These are phyloP conservation scores for Thereva nobilitata DNA, from an alignment of 2,888 invertebrate genomes.

Conservation along the genomic window DNA sequence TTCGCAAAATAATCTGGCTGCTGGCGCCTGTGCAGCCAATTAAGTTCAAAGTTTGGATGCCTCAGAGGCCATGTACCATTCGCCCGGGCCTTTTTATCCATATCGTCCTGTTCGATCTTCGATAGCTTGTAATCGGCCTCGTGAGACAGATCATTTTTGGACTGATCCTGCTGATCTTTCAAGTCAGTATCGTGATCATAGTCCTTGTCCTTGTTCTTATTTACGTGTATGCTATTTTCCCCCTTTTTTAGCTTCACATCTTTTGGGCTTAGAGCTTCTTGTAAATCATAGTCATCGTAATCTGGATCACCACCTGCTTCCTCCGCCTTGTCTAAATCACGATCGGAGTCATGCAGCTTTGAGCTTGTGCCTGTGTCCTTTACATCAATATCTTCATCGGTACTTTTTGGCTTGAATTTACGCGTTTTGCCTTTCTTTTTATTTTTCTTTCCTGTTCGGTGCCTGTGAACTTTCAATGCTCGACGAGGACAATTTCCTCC, in stretches of 20 bases:
- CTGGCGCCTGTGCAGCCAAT: slow-evolving; percentile 8
- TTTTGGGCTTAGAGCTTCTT: not conserved
- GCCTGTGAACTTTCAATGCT: not conserved
- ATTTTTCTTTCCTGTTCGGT: not conserved
- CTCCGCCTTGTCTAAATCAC: not conserved
- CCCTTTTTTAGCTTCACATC: not conserved
- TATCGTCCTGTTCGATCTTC: slow-evolving; percentile 54
- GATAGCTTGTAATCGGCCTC: slow-evolving; percentile 58
- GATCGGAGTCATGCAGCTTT: not conserved
- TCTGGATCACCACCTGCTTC: slow-evolving; percentile 17
- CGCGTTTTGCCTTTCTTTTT: not conserved
- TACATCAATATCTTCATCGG: too few relatives aligned
- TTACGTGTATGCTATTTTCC: not conserved
- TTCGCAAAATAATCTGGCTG: not conserved
- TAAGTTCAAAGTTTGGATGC: slow-evolving; percentile 21
- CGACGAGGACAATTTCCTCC: slow-evolving; percentile 11
- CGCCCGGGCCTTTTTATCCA: slow-evolving; percentile 14
- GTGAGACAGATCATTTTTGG: slow-evolving; percentile 52
- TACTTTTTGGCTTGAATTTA: too few relatives aligned
- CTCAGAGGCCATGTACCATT: slow-evolving; percentile 16
- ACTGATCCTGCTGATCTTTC: slow-evolving; percentile 46
- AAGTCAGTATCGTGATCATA: slow-evolving; percentile 11
- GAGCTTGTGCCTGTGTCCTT: too few relatives aligned
- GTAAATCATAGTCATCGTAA: slow-evolving; percentile 29
- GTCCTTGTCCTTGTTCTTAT: not conserved